Conservation (phyloP, 64 coral and sea anemone species). For the Acropora tenuis region DNA sequence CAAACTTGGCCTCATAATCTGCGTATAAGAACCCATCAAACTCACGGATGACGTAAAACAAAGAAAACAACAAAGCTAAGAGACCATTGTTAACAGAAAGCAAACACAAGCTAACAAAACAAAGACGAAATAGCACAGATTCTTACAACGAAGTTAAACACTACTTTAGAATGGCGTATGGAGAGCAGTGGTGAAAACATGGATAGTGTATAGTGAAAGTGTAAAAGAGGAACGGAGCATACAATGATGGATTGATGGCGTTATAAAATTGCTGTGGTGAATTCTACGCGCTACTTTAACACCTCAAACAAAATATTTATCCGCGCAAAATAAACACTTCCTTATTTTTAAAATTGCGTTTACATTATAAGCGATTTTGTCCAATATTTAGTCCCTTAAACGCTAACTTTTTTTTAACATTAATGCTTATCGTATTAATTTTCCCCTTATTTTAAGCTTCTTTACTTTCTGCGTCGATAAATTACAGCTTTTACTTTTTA, state of each 20-base stretch:
- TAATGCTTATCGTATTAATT: not conserved
- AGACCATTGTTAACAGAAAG: too few relatives aligned
- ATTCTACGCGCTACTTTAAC: not conserved
- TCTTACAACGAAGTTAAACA: too few relatives aligned
- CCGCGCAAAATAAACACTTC: too few relatives aligned
- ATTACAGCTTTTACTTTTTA: too few relatives aligned
- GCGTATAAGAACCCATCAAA: too few relatives aligned
- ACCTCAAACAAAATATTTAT: not conserved
- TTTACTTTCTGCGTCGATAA: not conserved
- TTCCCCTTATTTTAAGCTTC: not conserved
- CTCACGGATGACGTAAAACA: too few relatives aligned
- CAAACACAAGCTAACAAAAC: too few relatives aligned
- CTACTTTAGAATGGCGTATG: too few relatives aligned
- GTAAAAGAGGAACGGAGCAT: not conserved
- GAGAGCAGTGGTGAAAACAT: not conserved
- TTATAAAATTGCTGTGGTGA: not conserved
- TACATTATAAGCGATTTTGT: not conserved
- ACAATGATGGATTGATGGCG: not conserved
- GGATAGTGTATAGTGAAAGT: not conserved
- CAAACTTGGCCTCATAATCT: too few relatives aligned
- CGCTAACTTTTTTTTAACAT: not conserved
- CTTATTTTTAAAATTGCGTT: too few relatives aligned
- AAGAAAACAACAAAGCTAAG: too few relatives aligned
- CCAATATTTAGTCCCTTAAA: not conserved
- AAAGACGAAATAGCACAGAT: too few relatives aligned